Evolutionary conservation across 2,113 vertebrate genomes (phyloP).

Genomic region (Upupa epops): DNA sequence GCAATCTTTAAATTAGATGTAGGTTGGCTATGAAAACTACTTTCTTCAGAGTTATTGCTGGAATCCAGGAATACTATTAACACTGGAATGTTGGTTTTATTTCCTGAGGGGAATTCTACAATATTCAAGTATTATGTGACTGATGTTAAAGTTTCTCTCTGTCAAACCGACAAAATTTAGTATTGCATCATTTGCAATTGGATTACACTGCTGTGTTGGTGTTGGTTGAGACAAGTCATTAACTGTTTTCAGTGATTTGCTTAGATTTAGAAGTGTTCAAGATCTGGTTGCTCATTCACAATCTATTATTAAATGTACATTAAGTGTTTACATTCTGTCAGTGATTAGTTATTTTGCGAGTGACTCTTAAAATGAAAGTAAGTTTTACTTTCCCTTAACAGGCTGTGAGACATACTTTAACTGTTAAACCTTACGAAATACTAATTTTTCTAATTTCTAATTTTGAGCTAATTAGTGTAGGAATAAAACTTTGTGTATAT

Average conservation of each 20-base stretch:
- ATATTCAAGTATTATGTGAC: not conserved
- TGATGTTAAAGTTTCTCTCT: not conserved
- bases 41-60: not conserved
- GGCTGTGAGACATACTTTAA: not conserved
- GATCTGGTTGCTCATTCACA: not conserved
- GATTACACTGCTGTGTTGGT: not conserved
- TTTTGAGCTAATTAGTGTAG: not conserved
- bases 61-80: not conserved
- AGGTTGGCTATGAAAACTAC: not conserved
- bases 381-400: not conserved
- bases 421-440: not conserved
- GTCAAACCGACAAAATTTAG: not conserved
- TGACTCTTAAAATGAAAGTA: not conserved
- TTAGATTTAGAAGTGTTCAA: not conserved
- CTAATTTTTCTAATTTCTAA: too few relatives aligned
- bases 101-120: not conserved
- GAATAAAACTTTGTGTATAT: not conserved
- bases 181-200: not conserved
- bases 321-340: not conserved
- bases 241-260: not conserved
- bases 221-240: not conserved
- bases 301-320: not conserved
- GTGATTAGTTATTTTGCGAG: not conserved
- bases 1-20: not conserved
- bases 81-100: not conserved